Base-by-base conservation (phyloP, 2,888 invertebrate genomes). In the Loripinus fragilis region DNA sequence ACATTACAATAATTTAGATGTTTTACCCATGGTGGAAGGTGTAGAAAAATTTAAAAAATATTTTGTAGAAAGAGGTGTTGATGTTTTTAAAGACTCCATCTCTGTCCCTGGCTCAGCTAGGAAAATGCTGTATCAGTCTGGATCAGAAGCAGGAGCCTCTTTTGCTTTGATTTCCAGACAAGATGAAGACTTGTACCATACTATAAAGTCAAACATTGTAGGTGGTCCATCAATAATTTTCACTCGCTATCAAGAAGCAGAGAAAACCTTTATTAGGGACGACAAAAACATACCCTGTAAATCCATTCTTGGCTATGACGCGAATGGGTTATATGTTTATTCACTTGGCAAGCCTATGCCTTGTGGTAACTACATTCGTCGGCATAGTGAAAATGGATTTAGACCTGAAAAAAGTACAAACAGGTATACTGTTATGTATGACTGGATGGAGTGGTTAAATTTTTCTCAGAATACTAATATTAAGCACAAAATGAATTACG, bases 81-180 rank as follows among this genome's bases (percentile, higher is more conserved):
- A 60, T 64, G 71, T 71, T 5, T 64, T 71, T n/a, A 71, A 71
- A 60, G 45, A 38, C 12, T 41, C 8, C 23, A 71, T 55, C 25
- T 71, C 71, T 2, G 30, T 71, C 7, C 60, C 71, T 10, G 71
- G 71, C 17, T n/a, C 38, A 41, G 71, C 71, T 42, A 23, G 60
- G 38, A 60, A 60, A 28, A 64, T 71, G 71, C 38, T 71, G 23
- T 71, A 35, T 30, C 8, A 71, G 28, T 8, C 5, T 12, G 71
- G 42, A 10, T 42, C 17, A 10, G 25, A 71, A 71, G 1, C 30
- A 2, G 71, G 71, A 5, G 64, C 60, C 23, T 20, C 25, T 2
- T 71, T 71, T 33, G 5, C 52, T 23, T 41, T 71, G 12, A 42
- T 71, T 1, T 60, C 35, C 28, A 17, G 2, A 42, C 1, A 2